These are phyloP conservation scores for Agriopis marginaria DNA, from an alignment of 2,888 invertebrate species.

Conservation along the genomic window DNA sequence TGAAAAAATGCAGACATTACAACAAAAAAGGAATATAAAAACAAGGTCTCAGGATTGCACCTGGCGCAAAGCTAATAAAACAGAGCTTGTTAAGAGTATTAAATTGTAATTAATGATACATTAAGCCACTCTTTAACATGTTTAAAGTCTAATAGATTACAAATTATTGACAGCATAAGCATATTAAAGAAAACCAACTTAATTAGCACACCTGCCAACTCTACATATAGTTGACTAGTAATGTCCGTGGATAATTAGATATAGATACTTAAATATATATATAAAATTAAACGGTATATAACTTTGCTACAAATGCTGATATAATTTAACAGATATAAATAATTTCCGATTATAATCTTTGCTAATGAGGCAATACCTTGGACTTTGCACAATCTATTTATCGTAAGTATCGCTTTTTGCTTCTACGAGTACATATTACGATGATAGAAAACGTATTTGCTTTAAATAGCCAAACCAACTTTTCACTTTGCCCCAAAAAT, in stretches of 20 bases:
- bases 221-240: no score
- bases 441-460: no score
- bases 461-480: no score
- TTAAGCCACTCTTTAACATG: background rate
- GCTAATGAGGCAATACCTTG: background rate
- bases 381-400: background rate
- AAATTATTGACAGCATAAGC: background rate
- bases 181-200: background rate
- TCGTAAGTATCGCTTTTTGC: background rate
- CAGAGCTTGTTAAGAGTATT: background rate
- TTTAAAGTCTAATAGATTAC: constrained; percentile 7
- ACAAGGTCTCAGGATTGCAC: constrained; percentile 5
- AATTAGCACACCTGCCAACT: background rate
- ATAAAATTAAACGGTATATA: background rate
- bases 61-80: constrained; percentile 2
- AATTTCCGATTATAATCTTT: background rate
- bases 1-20: background rate
- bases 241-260: no score
- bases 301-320: background rate
- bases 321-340: background rate
- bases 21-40: background rate
- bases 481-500: no score
- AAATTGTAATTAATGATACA: constrained; percentile 4
- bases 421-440: no score
- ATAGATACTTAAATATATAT: background rate